A percentile compares a stretch with the other conserved stretches of the same genome.
These are phyloP conservation scores for Leiothrix lutea DNA, from an alignment of 2,113 vertebrate species.

Conservation along the genomic window DNA sequence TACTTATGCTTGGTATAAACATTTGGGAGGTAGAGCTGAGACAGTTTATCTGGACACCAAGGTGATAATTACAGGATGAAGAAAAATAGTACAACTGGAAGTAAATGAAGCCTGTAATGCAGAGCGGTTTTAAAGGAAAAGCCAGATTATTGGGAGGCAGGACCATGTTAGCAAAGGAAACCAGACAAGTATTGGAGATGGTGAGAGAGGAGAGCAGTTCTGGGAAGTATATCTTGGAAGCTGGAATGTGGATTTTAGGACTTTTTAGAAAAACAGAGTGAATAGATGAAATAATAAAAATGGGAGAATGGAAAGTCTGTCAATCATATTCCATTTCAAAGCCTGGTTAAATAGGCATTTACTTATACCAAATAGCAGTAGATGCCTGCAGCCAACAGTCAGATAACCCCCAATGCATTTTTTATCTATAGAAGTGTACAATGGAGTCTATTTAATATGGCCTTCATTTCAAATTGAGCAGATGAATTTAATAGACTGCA, in stretches of 20 bases:
- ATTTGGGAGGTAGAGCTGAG: background rate
- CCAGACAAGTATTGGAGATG: background rate
- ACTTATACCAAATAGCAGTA: background rate
- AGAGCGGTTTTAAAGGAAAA: fast-evolving
- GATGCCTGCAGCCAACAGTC: background rate
- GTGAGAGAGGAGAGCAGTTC: background rate
- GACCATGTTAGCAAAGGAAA: background rate
- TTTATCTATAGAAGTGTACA: background rate
- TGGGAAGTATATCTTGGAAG: background rate
- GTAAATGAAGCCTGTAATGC: background rate
- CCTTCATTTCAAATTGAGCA: conserved; percentile 41
- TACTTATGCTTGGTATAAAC: background rate
- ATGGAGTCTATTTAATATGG: conserved; percentile 15
- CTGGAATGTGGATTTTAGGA: background rate
- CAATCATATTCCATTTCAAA: background rate
- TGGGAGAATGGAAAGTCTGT: background rate
- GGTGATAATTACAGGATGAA: background rate
- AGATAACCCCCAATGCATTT: background rate
- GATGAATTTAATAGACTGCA: conserved; percentile 40
- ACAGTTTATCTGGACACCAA: background rate
- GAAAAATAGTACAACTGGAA: background rate
- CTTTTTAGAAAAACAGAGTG: background rate
- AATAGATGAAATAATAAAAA: background rate
- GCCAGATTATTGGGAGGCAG: background rate
- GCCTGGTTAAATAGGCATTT: conserved; percentile 5